A percentile compares a stretch with the other conserved stretches of the same genome.
phyloP scores from a whole-genome alignment of 2,888 invertebrate species.

The Dicyrtomina minuta region DNA sequence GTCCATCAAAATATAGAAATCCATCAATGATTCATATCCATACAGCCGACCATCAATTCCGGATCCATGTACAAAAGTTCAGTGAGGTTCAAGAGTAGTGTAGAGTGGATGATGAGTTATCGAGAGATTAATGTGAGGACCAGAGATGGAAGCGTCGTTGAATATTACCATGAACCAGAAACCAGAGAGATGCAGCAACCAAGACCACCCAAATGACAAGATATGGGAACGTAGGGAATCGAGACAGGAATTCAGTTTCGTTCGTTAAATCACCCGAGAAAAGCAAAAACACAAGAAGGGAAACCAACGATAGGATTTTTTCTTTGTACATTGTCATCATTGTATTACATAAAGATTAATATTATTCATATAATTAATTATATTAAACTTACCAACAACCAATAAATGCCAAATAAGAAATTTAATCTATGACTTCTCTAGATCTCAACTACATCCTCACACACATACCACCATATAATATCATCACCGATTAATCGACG shows the following conservation, averaged over 20 bases:
- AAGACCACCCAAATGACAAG: constrained; percentile 27
- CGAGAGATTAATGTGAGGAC: background rate
- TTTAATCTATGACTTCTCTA: no score
- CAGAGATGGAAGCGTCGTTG: constrained; percentile 7
- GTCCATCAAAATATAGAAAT: background rate
- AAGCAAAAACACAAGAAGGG: constrained; percentile 53
- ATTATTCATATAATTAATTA: background rate
- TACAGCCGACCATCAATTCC: background rate
- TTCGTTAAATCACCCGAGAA: constrained; percentile 47
- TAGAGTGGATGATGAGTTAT: background rate
- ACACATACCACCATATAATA: no score
- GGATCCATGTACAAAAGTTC: background rate
- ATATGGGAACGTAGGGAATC: constrained; percentile 30
- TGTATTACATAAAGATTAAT: background rate
- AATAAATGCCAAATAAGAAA: no score
- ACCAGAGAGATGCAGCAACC: constrained; percentile 20
- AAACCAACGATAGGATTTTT: constrained; percentile 45
- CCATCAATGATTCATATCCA: background rate
- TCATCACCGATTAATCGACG: no score
- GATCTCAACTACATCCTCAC: no score
- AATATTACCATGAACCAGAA: constrained; percentile 11
- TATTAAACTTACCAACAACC: background rate
- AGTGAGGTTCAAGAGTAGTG: background rate
- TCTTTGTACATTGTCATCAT: constrained; percentile 15
- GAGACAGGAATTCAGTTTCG: constrained; percentile 34